phyloP scores from a whole-genome alignment of 2,113 vertebrate genomes.

The Hippocampus guttulatus region DNA sequence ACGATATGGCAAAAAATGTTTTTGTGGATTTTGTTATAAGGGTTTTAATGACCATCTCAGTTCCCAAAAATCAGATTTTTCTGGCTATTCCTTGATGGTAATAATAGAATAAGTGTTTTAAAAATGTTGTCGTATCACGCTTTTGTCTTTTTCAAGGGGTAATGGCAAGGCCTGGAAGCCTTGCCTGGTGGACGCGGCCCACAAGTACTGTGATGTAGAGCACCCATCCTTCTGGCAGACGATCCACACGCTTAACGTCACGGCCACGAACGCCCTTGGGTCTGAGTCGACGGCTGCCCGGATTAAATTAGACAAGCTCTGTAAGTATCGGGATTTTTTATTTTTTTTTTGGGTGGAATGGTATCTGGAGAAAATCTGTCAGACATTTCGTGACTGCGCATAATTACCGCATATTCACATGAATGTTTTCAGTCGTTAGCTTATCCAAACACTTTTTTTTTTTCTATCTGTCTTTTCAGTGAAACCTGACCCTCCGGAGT shows the following conservation, averaged over 20 bases:
- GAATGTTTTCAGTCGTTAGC: background rate
- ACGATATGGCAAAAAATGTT: too few relatives aligned
- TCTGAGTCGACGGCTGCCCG: conserved; percentile 28
- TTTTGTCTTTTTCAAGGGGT: conserved; percentile 33
- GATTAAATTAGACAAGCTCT: conserved; percentile 49
- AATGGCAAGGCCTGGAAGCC: conserved; percentile 16
- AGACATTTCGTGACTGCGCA: too few relatives aligned
- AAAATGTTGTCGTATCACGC: too few relatives aligned
- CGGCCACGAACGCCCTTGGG: conserved; percentile 67
- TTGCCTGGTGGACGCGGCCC: conserved; percentile 52
- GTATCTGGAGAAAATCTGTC: too few relatives aligned
- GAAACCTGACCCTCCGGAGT: conserved; percentile 71
- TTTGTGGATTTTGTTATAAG: too few relatives aligned
- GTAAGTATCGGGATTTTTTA: conserved; percentile 50
- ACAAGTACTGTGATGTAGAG: conserved; percentile 58
- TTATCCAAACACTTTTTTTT: background rate
- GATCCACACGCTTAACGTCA: conserved; percentile 57
- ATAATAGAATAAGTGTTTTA: too few relatives aligned
- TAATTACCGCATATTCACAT: background rate
- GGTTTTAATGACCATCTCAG: too few relatives aligned
- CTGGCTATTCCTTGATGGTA: too few relatives aligned
- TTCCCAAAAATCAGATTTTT: too few relatives aligned
- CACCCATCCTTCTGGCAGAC: conserved; percentile 59
- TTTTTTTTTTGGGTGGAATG: background rate
- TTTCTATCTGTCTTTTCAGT: conserved; percentile 47